Base-by-base conservation (phyloP, 2,888 invertebrate genomes). In the Magallana nippona region DNA sequence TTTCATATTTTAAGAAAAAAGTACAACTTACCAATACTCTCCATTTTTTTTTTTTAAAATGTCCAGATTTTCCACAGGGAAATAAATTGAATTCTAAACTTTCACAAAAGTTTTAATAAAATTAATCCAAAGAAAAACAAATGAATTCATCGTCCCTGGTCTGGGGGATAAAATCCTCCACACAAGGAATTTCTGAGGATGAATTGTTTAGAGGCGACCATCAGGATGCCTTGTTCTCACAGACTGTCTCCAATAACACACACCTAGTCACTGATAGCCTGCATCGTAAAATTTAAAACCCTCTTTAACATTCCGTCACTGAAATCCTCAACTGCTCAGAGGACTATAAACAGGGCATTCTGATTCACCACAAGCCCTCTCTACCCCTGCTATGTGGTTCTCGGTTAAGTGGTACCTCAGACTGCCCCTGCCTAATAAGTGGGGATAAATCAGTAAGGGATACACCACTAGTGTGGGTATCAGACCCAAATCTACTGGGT, bases 281-380 rank as follows among this genome's bases (percentile, higher is more conserved):
- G 27, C 71, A 71, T 71, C 71, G 71, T 71, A 71, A 71, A 71
- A 71, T 71, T 71, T 71, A 71, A 71, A 71, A 71, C 22, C 71
- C 71, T 71, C 71, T 71, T 71, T 71, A 71, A 71, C 71, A 71
- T 71, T 71, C 71, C 71, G 71, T 71, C 27, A 71, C 71, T 71
- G 71, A 71, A 27, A 71, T 62, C 62, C 19, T 62, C 62, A 62
- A 27, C 71, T 27, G 71, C 27, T 15, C 22, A 15, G 5, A 27
- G 71, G 27, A 71, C 15, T 15, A 27, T 71, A 71, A 71, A 71
- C 32, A 13, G 71, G 71, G 71, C 32, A 71, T 27, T 22, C 27
- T 15, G 22, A 63, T 63, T 15, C 63, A 27, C 22, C 63, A 27
- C 63, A 5, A 22, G 27, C 13, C 58, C 13, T 13, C 15, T 27